Evolutionary conservation across 2,888 invertebrate genomes (phyloP), one percentile per base, ranked within the genome.

Genomic region (Pherbina coryleti): DNA sequence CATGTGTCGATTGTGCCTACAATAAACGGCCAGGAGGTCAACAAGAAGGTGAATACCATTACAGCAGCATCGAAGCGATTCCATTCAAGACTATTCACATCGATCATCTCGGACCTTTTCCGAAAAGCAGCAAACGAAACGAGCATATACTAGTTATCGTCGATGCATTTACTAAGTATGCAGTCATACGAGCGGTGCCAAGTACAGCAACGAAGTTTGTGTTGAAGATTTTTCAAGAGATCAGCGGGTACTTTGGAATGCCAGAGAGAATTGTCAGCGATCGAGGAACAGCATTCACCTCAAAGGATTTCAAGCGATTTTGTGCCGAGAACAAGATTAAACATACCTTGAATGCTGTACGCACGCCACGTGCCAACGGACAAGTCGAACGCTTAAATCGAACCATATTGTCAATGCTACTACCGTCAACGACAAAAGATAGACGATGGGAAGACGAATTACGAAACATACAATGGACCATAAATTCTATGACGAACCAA

Each of bases 181-280:
- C 72, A 4, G 44, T 79, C 9, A 44, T 77, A 8, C 75, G 34
- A 72, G n/a, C 72, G 14, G 79, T 75, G 1, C 62, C 69, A 60
- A 77, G 28, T 28, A 79, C 75, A n/a, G 71, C 72, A 55, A 69
- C 34, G 3, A 78, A 78, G 31, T 72, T 71, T 22, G 77, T 77
- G 11, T 71, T 79, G 14, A 53, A 34, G 5, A 31, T 67, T 5
- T 31, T 31, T 31, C 31, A 31, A 31, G 76, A 79, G 11, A 8
- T 78, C 22, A 49, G 73, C 14, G 51, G 55, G 19, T 77, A 81
- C 79, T 83, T 83, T 74, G 83, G 82, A 8, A 81, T 77, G 57
- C 83, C 83, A 22, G 70, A 72, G 34, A 67, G 80, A 37, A 77
- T 84, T 4, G 81, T 84, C 51, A 79, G 79, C 8, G 82, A 84